Evolutionary conservation across 2,797 vertebrate species (phyloP).

Genomic region (Lepus townsendii): DNA sequence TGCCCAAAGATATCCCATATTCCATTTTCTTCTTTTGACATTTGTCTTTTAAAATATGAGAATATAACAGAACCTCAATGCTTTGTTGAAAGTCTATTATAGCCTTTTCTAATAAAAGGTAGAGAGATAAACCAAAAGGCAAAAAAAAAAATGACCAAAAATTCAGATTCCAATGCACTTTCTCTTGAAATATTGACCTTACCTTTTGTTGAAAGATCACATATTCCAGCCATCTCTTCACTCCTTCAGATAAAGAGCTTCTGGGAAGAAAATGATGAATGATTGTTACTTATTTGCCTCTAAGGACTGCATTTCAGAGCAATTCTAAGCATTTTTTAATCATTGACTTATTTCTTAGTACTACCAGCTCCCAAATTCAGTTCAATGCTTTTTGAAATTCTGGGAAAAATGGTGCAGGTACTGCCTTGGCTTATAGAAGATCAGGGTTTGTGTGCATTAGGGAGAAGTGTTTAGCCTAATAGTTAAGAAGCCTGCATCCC

Average conservation of each 20-base stretch:
- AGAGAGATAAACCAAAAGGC: constrained; percentile 14
- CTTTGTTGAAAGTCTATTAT: neutral
- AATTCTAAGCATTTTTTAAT: constrained; percentile 36
- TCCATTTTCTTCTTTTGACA: constrained; percentile 7
- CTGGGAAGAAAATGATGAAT: constrained; percentile 49
- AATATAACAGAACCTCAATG: neutral
- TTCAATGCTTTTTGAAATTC: neutral
- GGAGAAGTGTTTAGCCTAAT: too few species aligned
- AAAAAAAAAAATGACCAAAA: constrained; percentile 9
- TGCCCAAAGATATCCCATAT: neutral
- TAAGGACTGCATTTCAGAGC: neutral
- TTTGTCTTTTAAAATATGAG: constrained; percentile 34
- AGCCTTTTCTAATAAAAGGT: constrained; percentile 44
- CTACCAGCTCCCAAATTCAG: neutral
- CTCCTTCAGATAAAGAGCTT: constrained; percentile 17
- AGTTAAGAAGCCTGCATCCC: too few species aligned
- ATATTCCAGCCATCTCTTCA: neutral
- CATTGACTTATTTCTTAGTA: neutral
- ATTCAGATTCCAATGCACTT: neutral
- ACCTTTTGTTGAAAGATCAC: neutral
- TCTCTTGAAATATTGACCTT: constrained; percentile 19
- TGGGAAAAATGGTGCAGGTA: neutral
- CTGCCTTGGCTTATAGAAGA: neutral
- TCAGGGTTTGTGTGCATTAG: neutral
- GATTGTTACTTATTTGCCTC: constrained; percentile 32